Percentiles rank a stretch among this genome's conserved stretches.
Evolutionary conservation across 2,888 invertebrate genomes (phyloP).

Genomic region (Monoplex corrugatus): DNA sequence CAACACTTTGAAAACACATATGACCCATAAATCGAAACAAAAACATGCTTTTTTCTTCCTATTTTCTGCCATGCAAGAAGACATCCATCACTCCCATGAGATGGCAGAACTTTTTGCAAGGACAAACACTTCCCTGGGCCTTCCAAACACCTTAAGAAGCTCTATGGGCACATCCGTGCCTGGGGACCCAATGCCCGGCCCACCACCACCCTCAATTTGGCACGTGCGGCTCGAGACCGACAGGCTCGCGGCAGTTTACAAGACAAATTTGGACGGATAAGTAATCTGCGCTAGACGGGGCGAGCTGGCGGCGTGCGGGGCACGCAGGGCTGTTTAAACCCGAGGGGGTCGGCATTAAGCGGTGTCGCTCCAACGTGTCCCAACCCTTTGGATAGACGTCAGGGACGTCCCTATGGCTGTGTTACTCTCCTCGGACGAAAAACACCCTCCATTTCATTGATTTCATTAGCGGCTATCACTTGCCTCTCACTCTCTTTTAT

Average conservation of each 20-base stretch:
- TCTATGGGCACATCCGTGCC: slow-evolving; percentile 55
- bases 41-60: no score
- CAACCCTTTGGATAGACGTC: background rate
- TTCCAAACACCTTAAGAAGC: slow-evolving; percentile 48
- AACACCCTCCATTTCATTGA: slow-evolving; percentile 56
- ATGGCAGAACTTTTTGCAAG: no score
- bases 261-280: slow-evolving; percentile 57
- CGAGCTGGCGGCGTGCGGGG: slow-evolving; percentile 31
- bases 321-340: slow-evolving; percentile 56
- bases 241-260: slow-evolving; percentile 53
- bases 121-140: slow-evolving; percentile 19
- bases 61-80: no score
- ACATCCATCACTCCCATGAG: no score
- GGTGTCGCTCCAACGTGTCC: slow-evolving; percentile 54
- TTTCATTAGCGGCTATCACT: slow-evolving; percentile 55
- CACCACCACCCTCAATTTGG: slow-evolving; percentile 50
- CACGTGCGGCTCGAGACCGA: slow-evolving; percentile 52
- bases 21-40: no score
- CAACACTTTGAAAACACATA: no score
- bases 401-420: slow-evolving; percentile 45
- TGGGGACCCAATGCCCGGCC: slow-evolving; percentile 44
- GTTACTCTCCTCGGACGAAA: slow-evolving; percentile 55
- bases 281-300: slow-evolving; percentile 50
- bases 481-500: slow-evolving; percentile 56
- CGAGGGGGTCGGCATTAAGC: slow-evolving; percentile 50